phyloP scores from a whole-genome alignment of 2,113 vertebrate genomes.

The Nipponia nippon region DNA sequence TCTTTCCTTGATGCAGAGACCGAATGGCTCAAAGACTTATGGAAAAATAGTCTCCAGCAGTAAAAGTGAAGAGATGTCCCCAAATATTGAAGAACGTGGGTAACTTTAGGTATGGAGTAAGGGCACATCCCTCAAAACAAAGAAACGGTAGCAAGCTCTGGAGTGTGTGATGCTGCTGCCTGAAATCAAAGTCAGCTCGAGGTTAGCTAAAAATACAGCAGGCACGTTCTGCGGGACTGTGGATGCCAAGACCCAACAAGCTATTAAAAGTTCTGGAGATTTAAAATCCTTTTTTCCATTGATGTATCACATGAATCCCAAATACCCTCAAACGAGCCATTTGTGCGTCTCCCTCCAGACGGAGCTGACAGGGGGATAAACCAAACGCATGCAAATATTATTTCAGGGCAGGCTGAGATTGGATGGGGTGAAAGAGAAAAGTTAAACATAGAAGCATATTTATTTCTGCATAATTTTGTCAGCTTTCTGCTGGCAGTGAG shows the following conservation, averaged over 20 bases:
- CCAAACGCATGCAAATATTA: slow-evolving; percentile 26
- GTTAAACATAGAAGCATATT: slow-evolving; percentile 62
- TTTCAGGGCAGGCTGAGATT: slow-evolving; percentile 39
- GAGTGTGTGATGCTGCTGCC: neutral
- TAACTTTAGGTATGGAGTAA: neutral
- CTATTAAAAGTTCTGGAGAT: slow-evolving; percentile 19
- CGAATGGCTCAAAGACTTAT: accelerated
- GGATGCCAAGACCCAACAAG: neutral
- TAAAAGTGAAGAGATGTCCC: neutral
- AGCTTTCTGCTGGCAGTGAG: slow-evolving; percentile 17
- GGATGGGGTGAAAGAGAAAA: slow-evolving; percentile 44
- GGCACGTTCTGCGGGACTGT: neutral
- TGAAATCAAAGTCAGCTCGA: slow-evolving; percentile 5
- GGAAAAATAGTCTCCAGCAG: neutral
- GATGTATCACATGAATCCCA: slow-evolving; percentile 46
- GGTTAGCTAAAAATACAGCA: slow-evolving; percentile 9
- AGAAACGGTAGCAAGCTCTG: neutral
- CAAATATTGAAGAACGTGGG: accelerated
- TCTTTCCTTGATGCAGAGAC: neutral
- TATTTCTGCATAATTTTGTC: slow-evolving; percentile 52
- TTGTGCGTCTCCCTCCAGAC: slow-evolving; percentile 33
- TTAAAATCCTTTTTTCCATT: neutral
- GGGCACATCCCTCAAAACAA: neutral
- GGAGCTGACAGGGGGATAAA: slow-evolving; percentile 39
- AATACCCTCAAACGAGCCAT: slow-evolving; percentile 41